These are phyloP conservation scores for Eriocheir sinensis DNA, from an alignment of 1,140 invertebrate genomes.

Conservation along the genomic window DNA sequence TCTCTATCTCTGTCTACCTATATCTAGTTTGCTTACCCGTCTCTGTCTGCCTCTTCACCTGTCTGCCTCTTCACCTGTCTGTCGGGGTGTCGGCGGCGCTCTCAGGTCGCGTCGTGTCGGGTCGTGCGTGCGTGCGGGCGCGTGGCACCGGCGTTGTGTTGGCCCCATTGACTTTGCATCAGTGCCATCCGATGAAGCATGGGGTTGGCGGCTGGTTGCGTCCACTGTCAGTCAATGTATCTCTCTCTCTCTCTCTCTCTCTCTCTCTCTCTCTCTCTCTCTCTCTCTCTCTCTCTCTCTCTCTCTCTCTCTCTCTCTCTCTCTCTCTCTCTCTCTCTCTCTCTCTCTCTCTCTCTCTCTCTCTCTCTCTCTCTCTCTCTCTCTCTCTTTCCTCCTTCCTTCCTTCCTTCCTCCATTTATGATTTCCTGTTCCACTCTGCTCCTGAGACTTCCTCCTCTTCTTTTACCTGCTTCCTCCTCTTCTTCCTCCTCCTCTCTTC, in stretches of 20 bases:
- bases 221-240: neutral
- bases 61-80: too few relatives aligned
- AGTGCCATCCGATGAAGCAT: neutral
- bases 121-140: neutral
- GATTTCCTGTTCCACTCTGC: neutral
- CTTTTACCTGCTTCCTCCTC: neutral
- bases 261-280: conserved; percentile 46
- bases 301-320: conserved; percentile 36
- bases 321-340: conserved; percentile 14
- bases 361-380: neutral
- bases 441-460: neutral
- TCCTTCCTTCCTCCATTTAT: neutral
- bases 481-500: neutral
- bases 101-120: too few relatives aligned
- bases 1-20: too few relatives aligned
- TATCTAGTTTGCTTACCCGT: too few relatives aligned
- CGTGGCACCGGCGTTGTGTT: neutral
- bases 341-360: too few relatives aligned
- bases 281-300: neutral
- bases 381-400: neutral
- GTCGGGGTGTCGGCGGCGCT: too few relatives aligned
- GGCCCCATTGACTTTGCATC: neutral
- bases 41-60: too few relatives aligned
- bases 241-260: conserved; percentile 28
- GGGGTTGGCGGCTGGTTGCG: neutral